Conservation (phyloP, 2,113 vertebrate species). For the Dipodomys ordii region DNA sequence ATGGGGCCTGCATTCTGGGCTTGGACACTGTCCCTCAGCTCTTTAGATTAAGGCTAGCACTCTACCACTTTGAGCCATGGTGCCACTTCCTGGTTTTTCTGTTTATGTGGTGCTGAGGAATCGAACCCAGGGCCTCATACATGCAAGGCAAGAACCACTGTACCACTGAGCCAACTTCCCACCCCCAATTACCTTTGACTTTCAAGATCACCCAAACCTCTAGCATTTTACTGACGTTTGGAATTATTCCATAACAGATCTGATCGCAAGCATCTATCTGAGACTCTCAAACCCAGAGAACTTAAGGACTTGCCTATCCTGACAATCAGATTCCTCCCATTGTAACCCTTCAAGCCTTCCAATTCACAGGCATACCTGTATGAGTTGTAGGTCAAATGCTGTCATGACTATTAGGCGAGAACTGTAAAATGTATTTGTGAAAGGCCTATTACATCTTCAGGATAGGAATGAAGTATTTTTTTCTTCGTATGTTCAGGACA, state of each 20-base stretch:
- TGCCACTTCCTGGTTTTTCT: too few relatives aligned
- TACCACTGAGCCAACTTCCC: too few relatives aligned
- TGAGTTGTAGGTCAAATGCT: conserved; percentile 55
- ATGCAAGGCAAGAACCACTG: too few relatives aligned
- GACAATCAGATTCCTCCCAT: conserved; percentile 35
- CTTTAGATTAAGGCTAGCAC: too few relatives aligned
- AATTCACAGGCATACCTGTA: not conserved
- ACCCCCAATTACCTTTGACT: too few relatives aligned
- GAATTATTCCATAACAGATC: conserved; percentile 26
- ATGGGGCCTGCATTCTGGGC: too few relatives aligned
- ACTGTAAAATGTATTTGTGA: conserved; percentile 20
- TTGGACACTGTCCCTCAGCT: too few relatives aligned
- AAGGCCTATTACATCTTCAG: conserved; percentile 18
- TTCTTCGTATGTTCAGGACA: not conserved
- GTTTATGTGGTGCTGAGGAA: too few relatives aligned
- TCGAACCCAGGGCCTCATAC: too few relatives aligned
- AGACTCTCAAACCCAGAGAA: conserved; percentile 31
- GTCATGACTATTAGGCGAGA: not conserved
- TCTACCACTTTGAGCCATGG: too few relatives aligned
- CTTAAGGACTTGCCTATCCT: not conserved
- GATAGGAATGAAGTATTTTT: conserved; percentile 15
- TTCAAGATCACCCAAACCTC: conserved; percentile 28
- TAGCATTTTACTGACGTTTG: conserved; percentile 30
- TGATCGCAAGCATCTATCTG: conserved; percentile 29
- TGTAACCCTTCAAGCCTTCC: conserved; percentile 39